These are phyloP conservation scores for Pherbina coryleti DNA, from an alignment of 2,888 invertebrate genomes.

Conservation along the genomic window DNA sequence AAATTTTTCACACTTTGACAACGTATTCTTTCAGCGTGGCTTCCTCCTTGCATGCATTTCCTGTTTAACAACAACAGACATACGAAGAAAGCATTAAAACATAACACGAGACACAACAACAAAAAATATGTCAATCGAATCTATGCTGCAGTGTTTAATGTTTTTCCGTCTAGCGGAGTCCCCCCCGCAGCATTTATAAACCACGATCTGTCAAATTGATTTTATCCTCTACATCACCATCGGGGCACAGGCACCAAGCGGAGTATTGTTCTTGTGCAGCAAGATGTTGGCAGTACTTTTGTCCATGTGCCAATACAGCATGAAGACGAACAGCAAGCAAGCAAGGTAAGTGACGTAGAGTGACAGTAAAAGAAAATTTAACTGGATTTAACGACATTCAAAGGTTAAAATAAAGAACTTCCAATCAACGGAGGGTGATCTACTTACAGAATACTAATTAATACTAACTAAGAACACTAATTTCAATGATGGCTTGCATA, in stretches of 20 bases:
- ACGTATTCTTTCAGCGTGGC: neutral
- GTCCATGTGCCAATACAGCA: constrained; percentile 45
- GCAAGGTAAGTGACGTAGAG: neutral
- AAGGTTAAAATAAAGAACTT: too few relatives aligned
- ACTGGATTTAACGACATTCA: neutral
- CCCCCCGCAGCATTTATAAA: constrained; percentile 42
- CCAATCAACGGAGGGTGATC: too few relatives aligned
- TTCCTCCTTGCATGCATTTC: constrained; percentile 13
- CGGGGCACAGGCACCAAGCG: neutral
- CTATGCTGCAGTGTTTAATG: neutral
- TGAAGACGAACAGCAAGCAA: neutral
- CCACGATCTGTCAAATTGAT: constrained; percentile 48
- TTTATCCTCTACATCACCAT: constrained; percentile 20
- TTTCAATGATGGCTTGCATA: too few relatives aligned
- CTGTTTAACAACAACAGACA: neutral
- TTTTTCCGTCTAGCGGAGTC: neutral
- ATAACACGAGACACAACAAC: neutral
- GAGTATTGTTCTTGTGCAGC: constrained; percentile 31
- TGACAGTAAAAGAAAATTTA: neutral
- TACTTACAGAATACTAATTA: too few relatives aligned
- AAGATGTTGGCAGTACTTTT: constrained; percentile 36
- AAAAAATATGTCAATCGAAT: neutral
- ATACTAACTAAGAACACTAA: too few relatives aligned
- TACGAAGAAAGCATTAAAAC: neutral
- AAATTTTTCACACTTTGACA: constrained; percentile 32